A percentile compares a stretch with the other conserved stretches of the same genome.
phyloP scores from a whole-genome alignment of 2,113 vertebrate species.

The Bettongia penicillata region DNA sequence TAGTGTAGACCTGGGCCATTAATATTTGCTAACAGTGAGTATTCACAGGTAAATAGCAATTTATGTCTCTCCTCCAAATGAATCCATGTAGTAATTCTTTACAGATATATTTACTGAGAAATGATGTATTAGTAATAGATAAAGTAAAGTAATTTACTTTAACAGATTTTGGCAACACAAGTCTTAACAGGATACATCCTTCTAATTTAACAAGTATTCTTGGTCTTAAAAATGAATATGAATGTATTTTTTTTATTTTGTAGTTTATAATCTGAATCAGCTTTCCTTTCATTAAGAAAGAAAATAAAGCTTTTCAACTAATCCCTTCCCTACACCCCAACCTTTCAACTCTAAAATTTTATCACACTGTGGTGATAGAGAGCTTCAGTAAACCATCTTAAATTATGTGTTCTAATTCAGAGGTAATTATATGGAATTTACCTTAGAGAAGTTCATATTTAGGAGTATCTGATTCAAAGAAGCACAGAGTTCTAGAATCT shows the following conservation, averaged over 20 bases:
- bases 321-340: neutral
- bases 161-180: slow-evolving; percentile 74
- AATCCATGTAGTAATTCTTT: slow-evolving; percentile 76
- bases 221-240: slow-evolving; percentile 23
- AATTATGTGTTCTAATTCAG: slow-evolving; percentile 64
- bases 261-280: slow-evolving; percentile 69
- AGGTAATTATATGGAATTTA: slow-evolving; percentile 11
- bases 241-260: slow-evolving; percentile 71
- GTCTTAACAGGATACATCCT: slow-evolving; percentile 73
- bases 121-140: slow-evolving; percentile 66
- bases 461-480: neutral
- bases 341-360: neutral
- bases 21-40: slow-evolving; percentile 76
- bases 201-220: slow-evolving; percentile 36
- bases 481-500: neutral
- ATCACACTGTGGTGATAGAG: neutral
- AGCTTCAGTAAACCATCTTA: slow-evolving; percentile 41
- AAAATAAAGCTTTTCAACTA: slow-evolving; percentile 36
- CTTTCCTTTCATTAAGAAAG: slow-evolving; percentile 61
- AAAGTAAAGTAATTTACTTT: slow-evolving; percentile 74
- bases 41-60: slow-evolving; percentile 74
- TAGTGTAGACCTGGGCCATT: slow-evolving; percentile 70
- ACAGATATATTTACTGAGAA: slow-evolving; percentile 70
- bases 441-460: neutral
- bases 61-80: slow-evolving; percentile 71